phyloP scores from a whole-genome alignment of 2,113 vertebrate species.

The Melierax canorus region DNA sequence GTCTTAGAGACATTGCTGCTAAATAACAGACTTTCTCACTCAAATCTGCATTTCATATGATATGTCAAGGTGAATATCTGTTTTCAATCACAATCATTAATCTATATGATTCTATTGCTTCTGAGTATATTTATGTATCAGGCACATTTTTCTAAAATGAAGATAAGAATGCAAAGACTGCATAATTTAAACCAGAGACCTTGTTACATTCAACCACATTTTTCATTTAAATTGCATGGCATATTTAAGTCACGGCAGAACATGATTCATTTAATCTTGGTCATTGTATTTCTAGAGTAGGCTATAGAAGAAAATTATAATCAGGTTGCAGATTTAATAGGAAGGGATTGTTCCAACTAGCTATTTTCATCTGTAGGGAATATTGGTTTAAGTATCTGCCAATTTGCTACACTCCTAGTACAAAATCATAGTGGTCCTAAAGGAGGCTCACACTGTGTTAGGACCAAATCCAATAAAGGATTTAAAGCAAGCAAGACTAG shows the following conservation, averaged over 20 bases:
- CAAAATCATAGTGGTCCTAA: neutral
- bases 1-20: neutral
- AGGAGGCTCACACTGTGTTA: neutral
- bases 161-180: conserved; percentile 6
- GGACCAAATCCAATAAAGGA: neutral
- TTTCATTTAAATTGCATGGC: neutral
- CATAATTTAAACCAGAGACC: neutral
- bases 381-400: neutral
- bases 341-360: neutral
- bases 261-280: conserved; percentile 3
- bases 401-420: neutral
- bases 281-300: neutral
- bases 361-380: conserved; percentile 19
- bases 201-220: neutral
- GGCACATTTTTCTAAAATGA: neutral
- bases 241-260: neutral
- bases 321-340: neutral
- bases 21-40: neutral
- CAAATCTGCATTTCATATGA: neutral
- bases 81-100: neutral
- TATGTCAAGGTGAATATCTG: neutral
- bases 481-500: neutral
- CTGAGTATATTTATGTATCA: neutral
- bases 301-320: neutral
- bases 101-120: neutral